A percentile compares a stretch with the other conserved stretches of the same genome.
Evolutionary conservation across 2,797 vertebrate genomes (phyloP).

Genomic region (Platalea minor): DNA sequence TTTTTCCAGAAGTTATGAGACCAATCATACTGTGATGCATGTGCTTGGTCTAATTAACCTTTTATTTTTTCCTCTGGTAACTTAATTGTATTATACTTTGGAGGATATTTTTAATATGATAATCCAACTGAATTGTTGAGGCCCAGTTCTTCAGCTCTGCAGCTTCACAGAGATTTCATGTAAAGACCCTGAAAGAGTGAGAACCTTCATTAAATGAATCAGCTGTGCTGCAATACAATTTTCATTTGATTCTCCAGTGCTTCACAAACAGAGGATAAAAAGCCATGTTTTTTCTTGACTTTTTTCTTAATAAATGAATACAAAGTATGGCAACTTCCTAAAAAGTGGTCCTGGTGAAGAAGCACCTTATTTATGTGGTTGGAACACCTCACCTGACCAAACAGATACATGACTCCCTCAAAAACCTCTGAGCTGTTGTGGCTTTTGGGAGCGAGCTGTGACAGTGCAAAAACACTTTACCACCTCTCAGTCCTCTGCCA

Average conservation of each 20-base stretch:
- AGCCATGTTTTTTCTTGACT: not conserved
- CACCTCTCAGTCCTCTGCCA: not conserved
- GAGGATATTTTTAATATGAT: not conserved
- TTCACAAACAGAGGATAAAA: not conserved
- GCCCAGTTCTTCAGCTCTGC: not conserved
- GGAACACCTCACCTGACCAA: not conserved
- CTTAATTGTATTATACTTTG: not conserved
- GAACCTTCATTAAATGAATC: not conserved
- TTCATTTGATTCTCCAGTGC: not conserved
- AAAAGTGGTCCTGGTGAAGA: not conserved
- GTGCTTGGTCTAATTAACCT: not conserved
- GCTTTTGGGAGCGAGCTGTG: not conserved
- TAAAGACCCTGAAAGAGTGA: not conserved
- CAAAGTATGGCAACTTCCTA: not conserved
- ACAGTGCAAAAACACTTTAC: not conserved
- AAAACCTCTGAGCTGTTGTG: not conserved
- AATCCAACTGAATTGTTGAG: not conserved
- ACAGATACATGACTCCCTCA: not conserved
- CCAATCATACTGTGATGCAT: not conserved
- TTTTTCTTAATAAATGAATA: not conserved
- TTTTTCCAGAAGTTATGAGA: not conserved
- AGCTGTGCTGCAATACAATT: not conserved
- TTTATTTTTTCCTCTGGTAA: not conserved
- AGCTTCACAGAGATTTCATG: not conserved
- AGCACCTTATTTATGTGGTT: not conserved